Base-by-base conservation (phyloP, 23 tunicate genomes). In the Styela clava region DNA sequence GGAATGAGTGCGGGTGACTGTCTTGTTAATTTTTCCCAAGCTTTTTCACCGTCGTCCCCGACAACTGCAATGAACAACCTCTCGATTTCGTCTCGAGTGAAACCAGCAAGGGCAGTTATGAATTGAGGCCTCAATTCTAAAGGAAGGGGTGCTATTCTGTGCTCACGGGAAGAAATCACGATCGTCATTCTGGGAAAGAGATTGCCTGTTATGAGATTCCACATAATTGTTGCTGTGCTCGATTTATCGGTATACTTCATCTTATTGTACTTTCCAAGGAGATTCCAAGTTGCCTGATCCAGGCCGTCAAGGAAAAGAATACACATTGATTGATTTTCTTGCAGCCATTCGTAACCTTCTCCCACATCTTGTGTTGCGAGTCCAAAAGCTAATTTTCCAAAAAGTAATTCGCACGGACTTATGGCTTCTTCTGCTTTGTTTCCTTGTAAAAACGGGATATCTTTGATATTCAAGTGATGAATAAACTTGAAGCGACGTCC, bases 1-100 rank as follows among this genome's bases (percentile, higher is more conserved):
- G 78, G 78, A 72, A 72, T 23, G 51, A 72, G 78, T 29, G 51
- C 52, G 7, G 78, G 78, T 29, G 78, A 72, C 19, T 32, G 28
- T 3, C 7, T 24, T 30, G 25, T n/a, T 19, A 72, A 24, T 7
- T 29, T 30, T 5, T 24, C 24, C 78, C 78, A 72, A 3, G 31
- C 7, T n/a, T 72, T 19, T 32, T 72, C 78, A 3, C 78, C 78
- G 52, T 16, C 56, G 3, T 72, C 78, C 7, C 78, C 78, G 16
- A 32, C 7, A 34, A 72, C 32, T n/a, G 25, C 51, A 34, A 32
- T 72, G 19, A 72, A 72, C 5, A 72, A 5, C 19, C 9, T 72
- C 31, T 72, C 31, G 32, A 23, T 34, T 3, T 72, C 78, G 3
- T 72, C 56, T 56, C 9, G 28, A 29, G 56, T 24, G 56, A 72